Evolutionary conservation across 92 coral and sea anemone genomes (phyloP), one percentile per base, ranked within the genome.

Genomic region (Ricordea florida): DNA sequence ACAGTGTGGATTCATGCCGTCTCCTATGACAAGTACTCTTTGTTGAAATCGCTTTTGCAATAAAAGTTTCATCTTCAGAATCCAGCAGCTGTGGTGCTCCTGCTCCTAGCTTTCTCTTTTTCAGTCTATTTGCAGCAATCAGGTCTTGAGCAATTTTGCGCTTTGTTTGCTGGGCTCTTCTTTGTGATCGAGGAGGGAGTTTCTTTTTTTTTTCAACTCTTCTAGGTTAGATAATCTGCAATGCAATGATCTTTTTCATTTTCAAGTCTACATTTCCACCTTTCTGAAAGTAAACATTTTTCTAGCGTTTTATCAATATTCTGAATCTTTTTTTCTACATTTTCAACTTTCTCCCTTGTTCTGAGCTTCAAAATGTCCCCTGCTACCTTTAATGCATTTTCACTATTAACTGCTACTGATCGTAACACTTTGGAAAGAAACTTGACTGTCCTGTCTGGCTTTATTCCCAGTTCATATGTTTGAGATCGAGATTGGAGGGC

Each of bases 11-110:
- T n/a, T n/a, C n/a, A n/a, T n/a, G n/a, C n/a, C n/a, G n/a, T n/a
- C n/a, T n/a, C n/a, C 78, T 42, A 38, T 83, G 89, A 64, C 72
- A 83, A 36, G 72, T 76, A 83, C 89, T 83, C 38, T 83, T 83
- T 64, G 76, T 51, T 64, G 76, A 53, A 60, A 72, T 81, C 56
- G 84, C 89, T 20, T 83, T 76, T 60, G 89, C 84, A 48, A 75
- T 83, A 64, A 76, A 83, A 29, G 61, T 63, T 72, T 81, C 87
- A 60, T 81, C 87, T 81, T 81, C 87, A 49, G 61, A 56, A 76
- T 83, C 79, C 35, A 83, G 47, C 71, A 76, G 72, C 20, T 53
- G 55, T 25, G 81, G 81, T 15, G 82, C 73, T n/a, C 81, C 81
- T 70, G 87, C 87, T 26, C 87, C 74, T 21, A 81, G 46, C 59